Conservation (phyloP, 2,888 invertebrate genomes). For the Apotomis turbidana region DNA sequence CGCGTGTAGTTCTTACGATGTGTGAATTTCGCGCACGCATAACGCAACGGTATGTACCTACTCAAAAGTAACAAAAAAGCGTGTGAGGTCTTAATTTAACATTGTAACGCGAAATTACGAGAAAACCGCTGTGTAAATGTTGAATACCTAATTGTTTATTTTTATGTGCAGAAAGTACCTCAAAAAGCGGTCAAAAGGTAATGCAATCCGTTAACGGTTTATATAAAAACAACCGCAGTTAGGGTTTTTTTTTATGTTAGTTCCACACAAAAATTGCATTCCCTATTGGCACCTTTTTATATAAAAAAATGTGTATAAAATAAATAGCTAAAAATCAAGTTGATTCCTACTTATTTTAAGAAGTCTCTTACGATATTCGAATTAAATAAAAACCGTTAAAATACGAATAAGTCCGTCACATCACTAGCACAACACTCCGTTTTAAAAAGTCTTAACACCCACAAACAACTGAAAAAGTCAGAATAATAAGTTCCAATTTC, state of each 20-base stretch:
- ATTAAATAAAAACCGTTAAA: slow-evolving; percentile 20
- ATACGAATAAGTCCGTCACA: slow-evolving; percentile 24
- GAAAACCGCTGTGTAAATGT: slow-evolving; percentile 11
- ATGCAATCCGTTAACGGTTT: no score
- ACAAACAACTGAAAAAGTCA: not conserved
- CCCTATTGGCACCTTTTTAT: no score
- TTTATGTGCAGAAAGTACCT: slow-evolving; percentile 35
- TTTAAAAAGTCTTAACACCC: slow-evolving; percentile 8
- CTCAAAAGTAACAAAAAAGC: slow-evolving; percentile 30
- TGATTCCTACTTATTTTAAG: not conserved
- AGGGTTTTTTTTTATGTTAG: no score
- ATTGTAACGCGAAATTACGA: slow-evolving; percentile 11
- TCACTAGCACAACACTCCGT: slow-evolving; percentile 31
- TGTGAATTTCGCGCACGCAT: slow-evolving; percentile 49
- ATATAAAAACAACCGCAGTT: no score
- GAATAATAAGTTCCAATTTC: slow-evolving; percentile 30
- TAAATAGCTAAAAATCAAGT: no score
- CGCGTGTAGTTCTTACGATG: slow-evolving; percentile 46
- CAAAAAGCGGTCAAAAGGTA: not conserved
- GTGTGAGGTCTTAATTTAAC: slow-evolving; percentile 24
- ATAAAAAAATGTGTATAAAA: no score
- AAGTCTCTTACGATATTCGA: not conserved
- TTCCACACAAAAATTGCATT: no score
- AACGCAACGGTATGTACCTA: slow-evolving; percentile 48
- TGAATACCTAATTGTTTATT: slow-evolving; percentile 11